phyloP scores from a whole-genome alignment of 92 coral and sea anemone genomes.

The Virgularia gustaviana region DNA sequence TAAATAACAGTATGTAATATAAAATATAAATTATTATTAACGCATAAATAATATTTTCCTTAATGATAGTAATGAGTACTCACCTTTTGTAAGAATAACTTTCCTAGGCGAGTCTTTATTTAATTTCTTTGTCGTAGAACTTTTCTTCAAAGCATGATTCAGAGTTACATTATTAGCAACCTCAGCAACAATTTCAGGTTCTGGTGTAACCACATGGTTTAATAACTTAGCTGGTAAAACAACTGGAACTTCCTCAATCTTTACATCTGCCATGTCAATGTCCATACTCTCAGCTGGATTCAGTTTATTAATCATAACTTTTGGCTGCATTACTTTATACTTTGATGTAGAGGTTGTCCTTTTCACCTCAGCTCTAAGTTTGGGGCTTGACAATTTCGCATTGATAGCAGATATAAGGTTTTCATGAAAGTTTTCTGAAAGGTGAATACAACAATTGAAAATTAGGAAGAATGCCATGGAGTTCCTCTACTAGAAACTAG shows the following conservation, averaged over 20 bases:
- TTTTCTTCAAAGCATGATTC: conserved; percentile 63
- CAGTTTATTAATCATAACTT: conserved; percentile 19
- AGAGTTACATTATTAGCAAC: conserved; percentile 34
- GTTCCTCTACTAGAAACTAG: too few species aligned
- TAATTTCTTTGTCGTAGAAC: conserved; percentile 43
- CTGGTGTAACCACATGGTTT: conserved; percentile 48
- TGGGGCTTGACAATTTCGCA: background rate
- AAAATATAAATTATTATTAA: background rate
- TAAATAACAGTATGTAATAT: background rate
- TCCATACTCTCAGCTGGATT: conserved; percentile 67
- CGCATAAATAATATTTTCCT: background rate
- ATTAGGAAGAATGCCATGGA: too few species aligned
- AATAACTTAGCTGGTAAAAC: conserved; percentile 65
- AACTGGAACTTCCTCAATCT: conserved; percentile 91
- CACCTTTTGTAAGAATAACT: conserved; percentile 86
- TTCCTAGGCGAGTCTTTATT: conserved; percentile 87
- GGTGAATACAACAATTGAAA: background rate
- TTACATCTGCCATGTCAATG: conserved; percentile 71
- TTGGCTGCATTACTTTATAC: conserved; percentile 15
- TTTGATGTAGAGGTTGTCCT: conserved; percentile 14
- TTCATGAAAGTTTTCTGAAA: conserved; percentile 18
- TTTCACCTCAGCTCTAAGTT: too few species aligned
- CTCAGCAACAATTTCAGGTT: background rate
- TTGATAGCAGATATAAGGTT: conserved; percentile 13
- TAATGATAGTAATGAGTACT: background rate